These are phyloP conservation scores for Crypturellus tataupa DNA, from an alignment of 2,797 vertebrate genomes.

Conservation along the genomic window DNA sequence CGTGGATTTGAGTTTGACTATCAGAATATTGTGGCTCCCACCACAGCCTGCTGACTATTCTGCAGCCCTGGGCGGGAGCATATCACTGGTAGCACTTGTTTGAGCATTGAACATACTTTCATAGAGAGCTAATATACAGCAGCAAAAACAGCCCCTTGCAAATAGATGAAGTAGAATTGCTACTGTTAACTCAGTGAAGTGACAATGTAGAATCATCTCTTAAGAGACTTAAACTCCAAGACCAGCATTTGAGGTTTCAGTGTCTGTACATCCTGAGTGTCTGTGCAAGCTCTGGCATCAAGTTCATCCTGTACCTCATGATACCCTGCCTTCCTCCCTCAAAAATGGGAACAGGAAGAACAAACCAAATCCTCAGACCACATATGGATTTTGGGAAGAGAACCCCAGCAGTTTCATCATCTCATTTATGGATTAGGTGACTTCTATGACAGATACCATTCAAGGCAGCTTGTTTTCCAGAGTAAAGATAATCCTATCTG, in stretches of 20 bases:
- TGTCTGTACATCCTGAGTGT: fast-evolving
- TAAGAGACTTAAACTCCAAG: not conserved
- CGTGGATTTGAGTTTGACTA: no score
- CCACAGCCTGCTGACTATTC: not conserved
- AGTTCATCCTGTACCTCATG: not conserved
- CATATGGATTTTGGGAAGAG: not conserved
- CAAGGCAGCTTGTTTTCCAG: not conserved
- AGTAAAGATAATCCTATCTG: not conserved
- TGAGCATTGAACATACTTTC: not conserved
- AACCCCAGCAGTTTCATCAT: not conserved
- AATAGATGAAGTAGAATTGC: not conserved
- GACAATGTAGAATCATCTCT: not conserved
- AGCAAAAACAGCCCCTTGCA: not conserved
- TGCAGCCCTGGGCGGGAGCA: not conserved
- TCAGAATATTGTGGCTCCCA: no score
- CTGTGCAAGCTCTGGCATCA: fast-evolving
- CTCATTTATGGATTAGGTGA: not conserved
- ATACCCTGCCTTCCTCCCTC: not conserved
- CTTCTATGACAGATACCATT: not conserved
- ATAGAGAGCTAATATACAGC: not conserved
- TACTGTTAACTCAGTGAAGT: not conserved
- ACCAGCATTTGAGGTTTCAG: not conserved
- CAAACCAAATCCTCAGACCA: not conserved
- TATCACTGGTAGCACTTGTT: not conserved
- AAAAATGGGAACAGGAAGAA: not conserved